Evolutionary conservation across 2,797 vertebrate genomes (phyloP).

Genomic region (Florisuga fusca): DNA sequence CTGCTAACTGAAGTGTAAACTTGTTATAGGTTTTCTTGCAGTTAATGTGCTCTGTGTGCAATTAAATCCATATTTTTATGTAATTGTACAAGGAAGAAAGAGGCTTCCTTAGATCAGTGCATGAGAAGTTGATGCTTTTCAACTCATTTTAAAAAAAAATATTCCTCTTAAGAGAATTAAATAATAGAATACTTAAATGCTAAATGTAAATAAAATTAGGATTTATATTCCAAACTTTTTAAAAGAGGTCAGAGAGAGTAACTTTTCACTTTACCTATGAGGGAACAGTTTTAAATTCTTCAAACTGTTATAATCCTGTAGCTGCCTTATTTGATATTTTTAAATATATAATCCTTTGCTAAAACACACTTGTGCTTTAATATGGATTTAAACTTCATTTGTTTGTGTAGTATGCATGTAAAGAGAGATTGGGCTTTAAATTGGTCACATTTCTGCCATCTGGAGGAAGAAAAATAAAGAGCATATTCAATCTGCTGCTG

Average conservation of each 20-base stretch:
- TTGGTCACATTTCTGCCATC: slow-evolving; percentile 67
- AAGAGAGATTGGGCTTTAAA: slow-evolving; percentile 6
- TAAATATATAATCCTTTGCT: slow-evolving; percentile 54
- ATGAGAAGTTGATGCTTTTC: not conserved
- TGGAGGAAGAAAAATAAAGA: slow-evolving; percentile 61
- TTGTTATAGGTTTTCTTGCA: not conserved
- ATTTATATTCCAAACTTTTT: not conserved
- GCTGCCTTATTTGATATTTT: slow-evolving; percentile 46
- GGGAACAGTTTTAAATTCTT: slow-evolving; percentile 52
- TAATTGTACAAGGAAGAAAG: not conserved
- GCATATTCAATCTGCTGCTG: not conserved
- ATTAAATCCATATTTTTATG: not conserved
- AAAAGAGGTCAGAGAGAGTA: slow-evolving; percentile 8
- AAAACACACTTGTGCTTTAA: slow-evolving; percentile 37
- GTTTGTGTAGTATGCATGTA: not conserved
- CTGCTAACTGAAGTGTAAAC: not conserved
- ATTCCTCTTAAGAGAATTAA: not conserved
- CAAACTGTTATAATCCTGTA: slow-evolving; percentile 50
- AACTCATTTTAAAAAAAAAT: not conserved
- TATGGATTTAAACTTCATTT: slow-evolving; percentile 14
- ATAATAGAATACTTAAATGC: not conserved
- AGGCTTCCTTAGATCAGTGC: not conserved
- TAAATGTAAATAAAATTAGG: not conserved
- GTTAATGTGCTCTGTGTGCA: not conserved
- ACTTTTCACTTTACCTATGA: slow-evolving; percentile 41